A percentile compares a stretch with the other conserved stretches of the same genome.
phyloP scores from a whole-genome alignment of 2,888 invertebrate genomes.

The Patella ulyssiponensis region DNA sequence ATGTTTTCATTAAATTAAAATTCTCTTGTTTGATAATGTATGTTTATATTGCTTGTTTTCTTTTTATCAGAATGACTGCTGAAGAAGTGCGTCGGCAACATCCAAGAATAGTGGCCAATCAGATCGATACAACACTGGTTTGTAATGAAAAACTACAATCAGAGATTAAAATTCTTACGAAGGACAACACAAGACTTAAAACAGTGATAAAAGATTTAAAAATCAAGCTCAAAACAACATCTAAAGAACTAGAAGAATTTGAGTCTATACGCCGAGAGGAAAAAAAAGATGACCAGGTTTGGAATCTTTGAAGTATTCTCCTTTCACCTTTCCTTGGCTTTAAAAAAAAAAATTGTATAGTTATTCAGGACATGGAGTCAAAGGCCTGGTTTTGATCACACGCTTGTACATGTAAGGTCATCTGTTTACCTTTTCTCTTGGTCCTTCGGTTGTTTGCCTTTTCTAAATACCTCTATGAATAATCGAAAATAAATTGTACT shows the following conservation, averaged over 20 bases:
- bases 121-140: conserved; percentile 47
- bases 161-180: conserved; percentile 31
- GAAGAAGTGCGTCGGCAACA: conserved; percentile 56
- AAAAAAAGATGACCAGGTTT: conserved; percentile 20
- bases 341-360: no score
- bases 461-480: no score
- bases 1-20: no score
- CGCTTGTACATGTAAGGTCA: no score
- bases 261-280: conserved; percentile 19
- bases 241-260: conserved; percentile 28
- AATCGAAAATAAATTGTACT: no score
- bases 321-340: no score
- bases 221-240: conserved; percentile 18
- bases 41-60: no score
- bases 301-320: conserved; percentile 2
- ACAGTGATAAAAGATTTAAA: conserved; percentile 35
- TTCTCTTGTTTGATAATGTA: no score
- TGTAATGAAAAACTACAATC: conserved; percentile 46
- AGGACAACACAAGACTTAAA: conserved; percentile 35
- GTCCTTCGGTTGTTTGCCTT: no score
- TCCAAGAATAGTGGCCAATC: conserved; percentile 55
- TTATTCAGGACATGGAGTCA: no score
- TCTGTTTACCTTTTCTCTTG: no score
- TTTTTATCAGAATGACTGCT: conserved; percentile 45
- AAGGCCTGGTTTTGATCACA: no score